phyloP scores from a whole-genome alignment of 2,888 invertebrate species.

The Prosopocoilus inquinatus region DNA sequence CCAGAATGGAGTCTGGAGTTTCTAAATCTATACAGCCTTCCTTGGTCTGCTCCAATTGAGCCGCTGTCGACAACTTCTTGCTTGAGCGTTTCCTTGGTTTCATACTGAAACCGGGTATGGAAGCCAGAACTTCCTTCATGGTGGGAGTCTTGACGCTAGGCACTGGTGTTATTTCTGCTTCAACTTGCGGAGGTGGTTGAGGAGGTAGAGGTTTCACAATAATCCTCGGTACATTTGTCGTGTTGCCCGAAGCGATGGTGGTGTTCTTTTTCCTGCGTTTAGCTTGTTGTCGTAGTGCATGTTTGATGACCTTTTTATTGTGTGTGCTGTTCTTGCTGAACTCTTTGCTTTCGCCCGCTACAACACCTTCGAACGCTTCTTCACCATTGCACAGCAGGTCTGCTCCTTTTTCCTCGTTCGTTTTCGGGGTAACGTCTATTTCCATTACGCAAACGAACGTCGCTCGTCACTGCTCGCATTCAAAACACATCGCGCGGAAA shows the following conservation, averaged over 20 bases:
- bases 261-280: constrained; percentile 80
- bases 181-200: constrained; percentile 48
- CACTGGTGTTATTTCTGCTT: constrained; percentile 49
- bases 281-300: constrained; percentile 73
- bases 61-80: constrained; percentile 85
- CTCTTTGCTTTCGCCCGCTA: constrained; percentile 25
- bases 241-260: constrained; percentile 62
- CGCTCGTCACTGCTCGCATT: constrained; percentile 23
- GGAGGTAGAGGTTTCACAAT: constrained; percentile 80
- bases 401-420: constrained; percentile 38
- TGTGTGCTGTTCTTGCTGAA: constrained; percentile 42
- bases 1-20: constrained; percentile 93
- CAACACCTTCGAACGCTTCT: constrained; percentile 9
- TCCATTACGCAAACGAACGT: constrained; percentile 44
- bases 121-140: constrained; percentile 84
- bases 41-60: constrained; percentile 88
- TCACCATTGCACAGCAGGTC: constrained; percentile 14
- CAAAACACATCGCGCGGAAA: constrained; percentile 20
- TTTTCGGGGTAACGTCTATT: constrained; percentile 49
- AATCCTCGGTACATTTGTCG: constrained; percentile 70
- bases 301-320: constrained; percentile 70
- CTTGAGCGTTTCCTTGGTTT: constrained; percentile 77
- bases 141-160: constrained; percentile 61
- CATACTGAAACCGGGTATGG: constrained; percentile 84
- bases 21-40: constrained; percentile 94